Percentiles rank a stretch among this genome's conserved stretches.
These are phyloP conservation scores for Apodemus sylvaticus DNA, from an alignment of 2,113 vertebrate genomes.

Conservation along the genomic window DNA sequence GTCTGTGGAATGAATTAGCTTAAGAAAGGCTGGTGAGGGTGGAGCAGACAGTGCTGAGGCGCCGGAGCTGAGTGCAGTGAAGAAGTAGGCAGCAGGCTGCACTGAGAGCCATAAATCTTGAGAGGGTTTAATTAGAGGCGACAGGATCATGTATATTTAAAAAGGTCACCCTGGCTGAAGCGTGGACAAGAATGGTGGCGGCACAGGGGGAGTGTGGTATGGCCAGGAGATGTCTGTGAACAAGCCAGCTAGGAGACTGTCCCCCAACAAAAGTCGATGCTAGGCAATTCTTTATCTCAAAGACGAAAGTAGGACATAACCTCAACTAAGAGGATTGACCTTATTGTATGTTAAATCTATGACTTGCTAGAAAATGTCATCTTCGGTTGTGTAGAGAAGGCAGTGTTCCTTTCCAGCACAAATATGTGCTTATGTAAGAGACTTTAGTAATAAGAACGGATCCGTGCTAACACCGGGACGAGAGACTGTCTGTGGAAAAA, in stretches of 20 bases:
- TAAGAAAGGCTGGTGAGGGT: neutral
- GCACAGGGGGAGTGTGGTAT: neutral
- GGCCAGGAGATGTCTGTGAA: neutral
- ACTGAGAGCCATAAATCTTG: neutral
- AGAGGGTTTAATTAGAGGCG: neutral
- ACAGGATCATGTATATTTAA: conserved; percentile 16
- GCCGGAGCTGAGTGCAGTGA: neutral
- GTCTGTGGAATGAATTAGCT: neutral
- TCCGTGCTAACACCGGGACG: conserved; percentile 56
- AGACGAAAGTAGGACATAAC: neutral
- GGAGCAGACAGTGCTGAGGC: neutral
- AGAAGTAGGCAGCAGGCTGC: neutral
- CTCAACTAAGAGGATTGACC: conserved; percentile 33
- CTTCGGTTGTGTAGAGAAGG: conserved; percentile 44
- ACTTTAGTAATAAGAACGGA: conserved; percentile 73
- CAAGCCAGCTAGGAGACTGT: neutral
- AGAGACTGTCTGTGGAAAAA: conserved; percentile 54
- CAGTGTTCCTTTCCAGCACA: conserved; percentile 67
- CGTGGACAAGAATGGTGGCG: neutral
- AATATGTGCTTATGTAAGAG: conserved; percentile 75
- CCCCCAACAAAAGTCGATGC: neutral
- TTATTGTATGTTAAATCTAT: conserved; percentile 43
- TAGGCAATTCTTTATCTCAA: neutral
- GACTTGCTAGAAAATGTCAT: conserved; percentile 68
- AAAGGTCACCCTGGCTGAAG: conserved; percentile 1